Percentiles rank a stretch among this genome's conserved stretches.
Conservation (phyloP, 2,113 vertebrate species). For the Heterocephalus glaber region DNA sequence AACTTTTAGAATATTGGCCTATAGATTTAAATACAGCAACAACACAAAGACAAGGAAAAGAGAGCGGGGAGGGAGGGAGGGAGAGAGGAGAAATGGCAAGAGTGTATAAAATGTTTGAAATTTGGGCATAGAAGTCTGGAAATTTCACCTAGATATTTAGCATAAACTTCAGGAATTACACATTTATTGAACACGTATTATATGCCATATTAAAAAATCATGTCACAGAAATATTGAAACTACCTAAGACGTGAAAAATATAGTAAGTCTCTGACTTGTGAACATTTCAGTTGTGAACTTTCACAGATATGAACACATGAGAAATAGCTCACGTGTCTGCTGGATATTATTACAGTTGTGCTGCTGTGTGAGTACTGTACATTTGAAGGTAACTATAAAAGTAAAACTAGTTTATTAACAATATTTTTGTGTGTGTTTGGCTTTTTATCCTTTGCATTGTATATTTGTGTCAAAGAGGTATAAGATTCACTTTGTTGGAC, state of each 20-base stretch:
- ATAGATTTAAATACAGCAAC: not conserved
- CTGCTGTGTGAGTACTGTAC: not conserved
- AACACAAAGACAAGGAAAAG: rapidly evolving
- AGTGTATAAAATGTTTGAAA: not conserved
- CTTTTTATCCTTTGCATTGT: not conserved
- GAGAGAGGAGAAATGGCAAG: not conserved
- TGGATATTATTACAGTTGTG: not conserved
- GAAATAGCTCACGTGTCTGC: not conserved
- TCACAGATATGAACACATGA: not conserved
- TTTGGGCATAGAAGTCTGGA: not conserved
- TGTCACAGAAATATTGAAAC: not conserved
- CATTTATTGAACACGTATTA: not conserved
- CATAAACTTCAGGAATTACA: not conserved
- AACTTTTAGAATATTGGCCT: not conserved
- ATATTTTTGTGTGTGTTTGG: not conserved
- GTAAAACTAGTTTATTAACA: not conserved
- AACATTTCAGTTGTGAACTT: not conserved
- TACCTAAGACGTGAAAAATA: not conserved
- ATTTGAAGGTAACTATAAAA: not conserved
- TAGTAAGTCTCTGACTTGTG: not conserved
- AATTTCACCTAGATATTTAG: not conserved
- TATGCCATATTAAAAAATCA: not conserved
- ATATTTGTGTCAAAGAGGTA: not conserved
- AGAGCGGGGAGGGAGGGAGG: rapidly evolving
- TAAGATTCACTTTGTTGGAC: not conserved